These are phyloP conservation scores for Rhinatrema bivittatum DNA, from an alignment of 2,797 vertebrate species.

Conservation along the genomic window DNA sequence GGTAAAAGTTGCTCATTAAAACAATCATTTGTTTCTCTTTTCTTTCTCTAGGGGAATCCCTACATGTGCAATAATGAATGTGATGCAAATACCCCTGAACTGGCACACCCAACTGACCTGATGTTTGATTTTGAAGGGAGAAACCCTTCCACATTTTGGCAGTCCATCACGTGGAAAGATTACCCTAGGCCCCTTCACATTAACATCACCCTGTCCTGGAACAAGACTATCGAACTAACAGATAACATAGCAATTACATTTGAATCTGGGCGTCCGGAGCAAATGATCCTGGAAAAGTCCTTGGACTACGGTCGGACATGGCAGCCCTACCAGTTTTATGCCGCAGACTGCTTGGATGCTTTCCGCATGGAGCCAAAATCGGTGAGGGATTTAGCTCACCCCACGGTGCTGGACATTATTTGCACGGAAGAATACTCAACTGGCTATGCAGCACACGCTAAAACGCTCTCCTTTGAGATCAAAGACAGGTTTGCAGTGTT, in stretches of 20 bases:
- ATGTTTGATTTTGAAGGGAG: conserved; percentile 96
- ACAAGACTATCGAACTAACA: conserved; percentile 96
- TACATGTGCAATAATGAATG: conserved; percentile 99
- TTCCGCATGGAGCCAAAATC: conserved; percentile 97
- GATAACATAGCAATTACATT: conserved; percentile 95
- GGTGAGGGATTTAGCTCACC: conserved; percentile 84
- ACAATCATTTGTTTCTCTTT: background rate
- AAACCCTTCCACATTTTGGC: conserved; percentile 95
- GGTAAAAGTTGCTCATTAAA: too few relatives aligned
- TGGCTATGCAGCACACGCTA: conserved; percentile 89
- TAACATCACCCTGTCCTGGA: conserved; percentile 95
- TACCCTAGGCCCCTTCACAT: conserved; percentile 87
- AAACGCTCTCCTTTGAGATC: conserved; percentile 96
- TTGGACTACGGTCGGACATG: conserved; percentile 91
- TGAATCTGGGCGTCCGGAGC: conserved; percentile 90
- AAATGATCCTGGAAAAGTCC: conserved; percentile 96
- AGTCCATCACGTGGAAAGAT: conserved; percentile 91
- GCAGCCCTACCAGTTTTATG: conserved; percentile 97
- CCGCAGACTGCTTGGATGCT: conserved; percentile 92
- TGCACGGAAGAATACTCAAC: conserved; percentile 97
- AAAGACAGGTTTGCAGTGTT: conserved; percentile 96
- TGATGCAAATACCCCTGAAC: conserved; percentile 83
- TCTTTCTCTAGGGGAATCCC: conserved; percentile 82
- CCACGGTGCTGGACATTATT: conserved; percentile 92
- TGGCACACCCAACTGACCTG: conserved; percentile 88